phyloP scores from a whole-genome alignment of 2,888 invertebrate genomes.

The Drosophila mettleri region DNA sequence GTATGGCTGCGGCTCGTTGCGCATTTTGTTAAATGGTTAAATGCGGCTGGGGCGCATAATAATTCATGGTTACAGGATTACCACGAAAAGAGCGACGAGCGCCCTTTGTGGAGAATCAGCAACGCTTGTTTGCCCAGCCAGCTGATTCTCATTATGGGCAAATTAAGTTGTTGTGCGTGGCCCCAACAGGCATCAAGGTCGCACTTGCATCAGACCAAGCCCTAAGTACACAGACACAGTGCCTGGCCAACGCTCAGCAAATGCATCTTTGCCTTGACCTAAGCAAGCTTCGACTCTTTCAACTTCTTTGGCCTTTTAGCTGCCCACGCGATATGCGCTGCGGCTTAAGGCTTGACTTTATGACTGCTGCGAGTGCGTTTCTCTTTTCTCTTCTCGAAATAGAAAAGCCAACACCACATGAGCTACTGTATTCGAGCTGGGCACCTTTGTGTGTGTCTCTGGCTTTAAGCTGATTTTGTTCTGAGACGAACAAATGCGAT shows the following conservation, averaged over 20 bases:
- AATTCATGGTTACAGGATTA: slow-evolving; percentile 80
- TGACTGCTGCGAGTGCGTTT: slow-evolving; percentile 66
- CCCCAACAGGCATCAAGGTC: slow-evolving; percentile 63
- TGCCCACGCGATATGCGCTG: slow-evolving; percentile 53
- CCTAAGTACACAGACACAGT: slow-evolving; percentile 30
- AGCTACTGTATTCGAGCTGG: slow-evolving; percentile 59
- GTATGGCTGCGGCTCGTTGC: slow-evolving; percentile 54
- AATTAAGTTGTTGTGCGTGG: slow-evolving; percentile 75
- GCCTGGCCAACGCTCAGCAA: slow-evolving; percentile 44
- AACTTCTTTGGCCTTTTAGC: slow-evolving; percentile 29
- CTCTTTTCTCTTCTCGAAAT: slow-evolving; percentile 64
- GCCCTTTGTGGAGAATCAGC: slow-evolving; percentile 74
- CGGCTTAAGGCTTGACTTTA: slow-evolving; percentile 69
- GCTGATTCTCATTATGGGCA: slow-evolving; percentile 64
- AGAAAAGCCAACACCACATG: slow-evolving; percentile 58
- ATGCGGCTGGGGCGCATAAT: slow-evolving; percentile 60
- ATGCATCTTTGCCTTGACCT: slow-evolving; percentile 67
- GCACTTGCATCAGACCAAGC: slow-evolving; percentile 33
- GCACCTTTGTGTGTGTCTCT: slow-evolving; percentile 20
- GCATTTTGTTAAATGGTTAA: slow-evolving; percentile 32
- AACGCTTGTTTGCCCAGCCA: slow-evolving; percentile 70
- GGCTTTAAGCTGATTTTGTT: slow-evolving; percentile 76
- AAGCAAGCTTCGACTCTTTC: slow-evolving; percentile 27
- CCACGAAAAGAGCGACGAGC: slow-evolving; percentile 44
- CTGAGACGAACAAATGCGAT: slow-evolving; percentile 74